Conservation (phyloP, 2,797 vertebrate species). For the Coendou prehensilis region DNA sequence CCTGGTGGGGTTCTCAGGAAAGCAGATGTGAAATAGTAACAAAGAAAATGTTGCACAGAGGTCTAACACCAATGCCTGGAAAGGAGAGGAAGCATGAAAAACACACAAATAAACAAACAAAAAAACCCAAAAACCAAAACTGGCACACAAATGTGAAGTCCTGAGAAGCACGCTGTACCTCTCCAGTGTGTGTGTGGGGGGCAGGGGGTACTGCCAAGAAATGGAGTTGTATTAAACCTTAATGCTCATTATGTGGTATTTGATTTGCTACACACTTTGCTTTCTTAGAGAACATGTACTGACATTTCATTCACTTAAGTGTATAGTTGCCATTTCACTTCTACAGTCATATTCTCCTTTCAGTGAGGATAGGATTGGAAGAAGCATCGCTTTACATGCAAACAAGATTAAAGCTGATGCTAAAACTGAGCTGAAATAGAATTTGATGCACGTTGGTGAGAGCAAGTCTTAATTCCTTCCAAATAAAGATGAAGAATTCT, state of each 20-base stretch:
- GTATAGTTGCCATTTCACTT: neutral
- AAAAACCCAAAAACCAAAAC: no score
- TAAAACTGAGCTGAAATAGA: neutral
- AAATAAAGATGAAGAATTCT: neutral
- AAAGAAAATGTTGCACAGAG: neutral
- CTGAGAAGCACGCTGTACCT: neutral
- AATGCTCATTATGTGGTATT: neutral
- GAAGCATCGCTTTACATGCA: neutral
- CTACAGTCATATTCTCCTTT: neutral
- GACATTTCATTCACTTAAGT: neutral
- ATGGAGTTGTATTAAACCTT: neutral
- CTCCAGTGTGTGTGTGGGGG: neutral
- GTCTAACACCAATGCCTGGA: neutral
- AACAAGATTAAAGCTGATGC: neutral
- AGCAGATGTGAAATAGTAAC: neutral
- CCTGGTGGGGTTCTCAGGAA: neutral
- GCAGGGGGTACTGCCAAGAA: neutral
- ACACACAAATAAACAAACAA: neutral
- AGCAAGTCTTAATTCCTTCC: neutral
- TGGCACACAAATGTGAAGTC: neutral
- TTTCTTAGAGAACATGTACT: neutral
- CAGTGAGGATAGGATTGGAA: neutral
- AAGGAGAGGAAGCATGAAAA: neutral
- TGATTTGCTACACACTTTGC: neutral
- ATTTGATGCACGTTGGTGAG: neutral